Evolutionary conservation across 2,797 vertebrate genomes (phyloP), one percentile per base, ranked within the genome.

Genomic region (Glossophaga mutica): DNA sequence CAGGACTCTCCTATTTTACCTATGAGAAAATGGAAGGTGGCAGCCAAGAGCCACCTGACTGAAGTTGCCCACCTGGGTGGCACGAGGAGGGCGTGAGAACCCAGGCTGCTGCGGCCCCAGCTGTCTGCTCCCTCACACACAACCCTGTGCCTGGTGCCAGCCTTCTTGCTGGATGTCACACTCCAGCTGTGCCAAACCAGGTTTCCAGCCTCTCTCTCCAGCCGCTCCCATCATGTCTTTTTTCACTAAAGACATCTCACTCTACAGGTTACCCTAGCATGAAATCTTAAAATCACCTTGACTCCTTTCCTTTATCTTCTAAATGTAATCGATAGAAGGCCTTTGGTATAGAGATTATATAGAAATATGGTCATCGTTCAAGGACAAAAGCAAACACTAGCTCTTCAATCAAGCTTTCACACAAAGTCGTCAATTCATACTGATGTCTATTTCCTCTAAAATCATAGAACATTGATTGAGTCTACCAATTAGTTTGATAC

Each of bases 401-500:
- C 44, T 84, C 79, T 77, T 96, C 55, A 94, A 74, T 73, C n/a
- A 95, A 94, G 21, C 19, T 22, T 83, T 93, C 81, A 78, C 24
- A 78, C 12, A 34, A 78, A 55, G 59, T 71, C 65, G 86, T 93
- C 90, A 96, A 65, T 87, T 95, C 57, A 94, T 76, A 90, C 24
- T 83, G 78, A 95, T 90, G 89, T 92, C 18, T 90, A 34, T 92
- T 94, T 94, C 15, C 37, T 91, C 26, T 77, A 48, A 90, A 96
- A 90, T 94, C 52, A 84, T 1, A 81, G 42, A 39, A 2, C 24
- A 89, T 0, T 94, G 77, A 85, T 9, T 92, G 29, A 82, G 19
- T 86, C 55, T 46, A 87, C 57, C 37, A 87, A 87, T 95, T 94
- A 76, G 92, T 94, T 46, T 83, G 57, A 88, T 90, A 91, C 6